These are phyloP conservation scores for Acanthosepion esculentum DNA, from an alignment of 2,888 invertebrate genomes.

Conservation along the genomic window DNA sequence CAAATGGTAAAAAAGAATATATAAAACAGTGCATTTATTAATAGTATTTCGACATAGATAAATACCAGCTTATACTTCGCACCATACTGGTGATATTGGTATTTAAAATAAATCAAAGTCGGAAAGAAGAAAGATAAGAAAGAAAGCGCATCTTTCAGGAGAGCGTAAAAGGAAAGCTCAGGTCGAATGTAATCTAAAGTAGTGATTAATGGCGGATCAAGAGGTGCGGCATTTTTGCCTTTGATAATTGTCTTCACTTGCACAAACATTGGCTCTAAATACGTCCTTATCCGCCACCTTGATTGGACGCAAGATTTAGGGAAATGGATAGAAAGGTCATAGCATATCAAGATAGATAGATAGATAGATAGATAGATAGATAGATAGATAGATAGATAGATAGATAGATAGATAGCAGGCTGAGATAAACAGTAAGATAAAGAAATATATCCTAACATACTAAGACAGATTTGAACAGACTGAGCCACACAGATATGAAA, in stretches of 20 bases:
- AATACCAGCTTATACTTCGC: background rate
- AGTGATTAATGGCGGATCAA: constrained; percentile 33
- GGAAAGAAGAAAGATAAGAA: background rate
- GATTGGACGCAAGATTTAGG: background rate
- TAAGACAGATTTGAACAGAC: no score
- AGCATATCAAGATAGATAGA: background rate
- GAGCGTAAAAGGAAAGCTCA: background rate
- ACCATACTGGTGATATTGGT: background rate
- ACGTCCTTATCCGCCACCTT: background rate
- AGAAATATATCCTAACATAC: no score
- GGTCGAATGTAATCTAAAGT: background rate
- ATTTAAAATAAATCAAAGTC: background rate
- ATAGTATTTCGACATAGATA: constrained; percentile 1
- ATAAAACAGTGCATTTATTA: no score
- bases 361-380: background rate
- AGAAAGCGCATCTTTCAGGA: background rate
- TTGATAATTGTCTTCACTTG: constrained; percentile 33
- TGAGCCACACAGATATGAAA: no score
- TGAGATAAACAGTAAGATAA: no score
- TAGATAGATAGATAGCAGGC: no score
- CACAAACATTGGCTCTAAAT: background rate
- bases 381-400: no score
- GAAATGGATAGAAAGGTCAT: background rate
- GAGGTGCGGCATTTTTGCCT: background rate
- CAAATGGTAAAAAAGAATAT: no score